Evolutionary conservation across 2,113 vertebrate species (phyloP).

Genomic region (Cynoglossus semilaevis): DNA sequence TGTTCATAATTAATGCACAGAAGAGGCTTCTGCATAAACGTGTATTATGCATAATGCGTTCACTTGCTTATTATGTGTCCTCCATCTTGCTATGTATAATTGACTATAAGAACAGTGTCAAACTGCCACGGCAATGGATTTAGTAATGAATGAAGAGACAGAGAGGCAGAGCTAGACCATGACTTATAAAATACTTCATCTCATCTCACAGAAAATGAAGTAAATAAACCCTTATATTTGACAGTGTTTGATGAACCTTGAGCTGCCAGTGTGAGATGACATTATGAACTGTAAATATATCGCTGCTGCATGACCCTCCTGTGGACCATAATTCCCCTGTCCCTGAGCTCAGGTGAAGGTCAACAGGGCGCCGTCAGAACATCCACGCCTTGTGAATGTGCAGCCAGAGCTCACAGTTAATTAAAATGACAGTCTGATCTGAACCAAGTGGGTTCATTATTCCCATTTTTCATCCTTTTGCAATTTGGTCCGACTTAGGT

Average conservation of each 20-base stretch:
- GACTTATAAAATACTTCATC: too few relatives aligned
- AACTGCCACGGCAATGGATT: too few relatives aligned
- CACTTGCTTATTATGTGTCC: too few relatives aligned
- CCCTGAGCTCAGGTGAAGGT: constrained; percentile 61
- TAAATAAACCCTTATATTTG: too few relatives aligned
- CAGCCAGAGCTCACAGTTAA: constrained; percentile 31
- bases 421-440: constrained; percentile 45
- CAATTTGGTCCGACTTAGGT: not conserved
- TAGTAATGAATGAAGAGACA: too few relatives aligned
- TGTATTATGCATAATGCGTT: too few relatives aligned
- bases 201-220: too few relatives aligned
- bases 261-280: constrained; percentile 18
- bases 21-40: too few relatives aligned
- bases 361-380: constrained; percentile 53
- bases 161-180: too few relatives aligned
- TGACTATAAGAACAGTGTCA: too few relatives aligned
- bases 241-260: constrained; percentile 18
- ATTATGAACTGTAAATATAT: constrained; percentile 55
- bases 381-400: constrained; percentile 32
- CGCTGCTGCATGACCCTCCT: constrained; percentile 38
- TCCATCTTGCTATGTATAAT: too few relatives aligned
- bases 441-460: constrained; percentile 45
- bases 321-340: constrained; percentile 41
- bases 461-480: constrained; percentile 53
- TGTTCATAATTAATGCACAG: too few relatives aligned